Percentiles rank a stretch among this genome's conserved stretches.
These are phyloP conservation scores for Calidris pygmaea DNA, from an alignment of 2,113 vertebrate species.

Conservation along the genomic window DNA sequence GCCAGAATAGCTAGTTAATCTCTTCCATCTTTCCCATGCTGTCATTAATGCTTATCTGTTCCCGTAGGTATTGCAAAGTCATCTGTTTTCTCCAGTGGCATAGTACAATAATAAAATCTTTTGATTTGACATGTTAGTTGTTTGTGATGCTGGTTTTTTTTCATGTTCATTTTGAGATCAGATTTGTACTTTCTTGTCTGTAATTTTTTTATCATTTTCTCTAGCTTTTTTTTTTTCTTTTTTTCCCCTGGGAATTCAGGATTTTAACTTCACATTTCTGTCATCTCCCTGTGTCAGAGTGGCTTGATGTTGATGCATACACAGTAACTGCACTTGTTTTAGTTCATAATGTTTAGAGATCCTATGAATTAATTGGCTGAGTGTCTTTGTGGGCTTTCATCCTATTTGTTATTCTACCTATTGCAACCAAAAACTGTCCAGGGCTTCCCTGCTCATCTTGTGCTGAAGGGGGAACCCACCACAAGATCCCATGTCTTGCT, in stretches of 20 bases:
- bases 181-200: background rate
- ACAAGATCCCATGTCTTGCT: background rate
- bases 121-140: background rate
- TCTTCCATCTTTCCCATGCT: slow-evolving; percentile 55
- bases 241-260: background rate
- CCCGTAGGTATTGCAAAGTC: slow-evolving; percentile 38
- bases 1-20: slow-evolving; percentile 44
- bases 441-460: background rate
- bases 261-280: background rate
- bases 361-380: background rate
- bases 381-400: background rate
- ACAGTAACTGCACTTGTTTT: background rate
- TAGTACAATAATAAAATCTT: background rate
- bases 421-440: background rate
- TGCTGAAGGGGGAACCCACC: background rate
- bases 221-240: background rate
- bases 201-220: background rate
- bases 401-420: background rate
- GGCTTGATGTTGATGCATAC: background rate
- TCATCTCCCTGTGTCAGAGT: background rate
- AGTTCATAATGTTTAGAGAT: background rate
- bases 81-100: slow-evolving; percentile 21
- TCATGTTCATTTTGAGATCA: background rate
- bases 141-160: background rate
- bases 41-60: slow-evolving; percentile 57